Evolutionary conservation across 2,113 vertebrate genomes (phyloP).

Genomic region (Noctilio leporinus): DNA sequence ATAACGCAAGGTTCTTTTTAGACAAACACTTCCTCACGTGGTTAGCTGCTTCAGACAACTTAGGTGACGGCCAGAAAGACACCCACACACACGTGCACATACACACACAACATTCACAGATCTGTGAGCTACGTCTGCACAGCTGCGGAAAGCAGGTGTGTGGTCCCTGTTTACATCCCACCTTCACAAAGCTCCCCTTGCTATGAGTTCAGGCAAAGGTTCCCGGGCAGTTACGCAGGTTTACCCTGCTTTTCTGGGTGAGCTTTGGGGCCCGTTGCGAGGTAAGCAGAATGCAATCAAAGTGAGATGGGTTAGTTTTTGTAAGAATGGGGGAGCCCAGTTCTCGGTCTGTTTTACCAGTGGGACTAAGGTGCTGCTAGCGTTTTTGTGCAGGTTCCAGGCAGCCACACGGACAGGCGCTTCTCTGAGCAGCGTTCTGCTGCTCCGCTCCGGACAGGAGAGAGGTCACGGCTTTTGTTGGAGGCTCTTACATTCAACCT

Average conservation of each 20-base stretch:
- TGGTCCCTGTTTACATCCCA: not conserved
- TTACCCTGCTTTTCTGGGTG: not conserved
- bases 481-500: not conserved
- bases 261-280: not conserved
- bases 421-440: not conserved
- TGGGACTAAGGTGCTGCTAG: not conserved
- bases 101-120: too few relatives aligned
- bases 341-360: not conserved
- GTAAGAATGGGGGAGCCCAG: not conserved
- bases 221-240: too few relatives aligned
- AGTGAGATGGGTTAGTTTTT: not conserved
- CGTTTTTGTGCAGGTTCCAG: not conserved
- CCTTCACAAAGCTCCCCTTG: not conserved
- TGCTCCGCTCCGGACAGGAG: not conserved
- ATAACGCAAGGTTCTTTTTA: not conserved
- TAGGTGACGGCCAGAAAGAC: not conserved
- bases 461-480: not conserved
- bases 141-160: not conserved
- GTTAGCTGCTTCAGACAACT: not conserved
- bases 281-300: not conserved
- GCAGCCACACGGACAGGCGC: not conserved
- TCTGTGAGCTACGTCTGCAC: not conserved
- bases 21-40: not conserved
- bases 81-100: too few relatives aligned
- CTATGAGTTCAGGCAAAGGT: not conserved